phyloP scores from a whole-genome alignment of 2,113 vertebrate species.

The Chauna torquata region DNA sequence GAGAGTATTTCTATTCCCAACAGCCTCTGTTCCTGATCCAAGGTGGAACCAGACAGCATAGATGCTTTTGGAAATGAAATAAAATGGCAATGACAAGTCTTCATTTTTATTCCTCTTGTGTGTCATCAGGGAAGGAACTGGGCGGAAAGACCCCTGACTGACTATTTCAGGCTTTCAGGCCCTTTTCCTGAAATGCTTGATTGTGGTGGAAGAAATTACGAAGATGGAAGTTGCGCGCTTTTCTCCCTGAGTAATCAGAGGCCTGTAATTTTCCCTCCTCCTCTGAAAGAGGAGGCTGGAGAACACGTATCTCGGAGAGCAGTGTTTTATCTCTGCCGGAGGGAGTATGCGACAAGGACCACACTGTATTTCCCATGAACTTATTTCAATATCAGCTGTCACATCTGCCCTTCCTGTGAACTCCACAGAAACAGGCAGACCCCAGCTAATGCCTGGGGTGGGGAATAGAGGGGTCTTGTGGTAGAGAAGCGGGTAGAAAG shows the following conservation, averaged over 20 bases:
- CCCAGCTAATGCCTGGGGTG: not conserved
- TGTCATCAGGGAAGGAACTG: not conserved
- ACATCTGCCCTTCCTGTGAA: not conserved
- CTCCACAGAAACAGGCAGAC: not conserved
- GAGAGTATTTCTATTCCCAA: not conserved
- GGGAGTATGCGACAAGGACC: not conserved
- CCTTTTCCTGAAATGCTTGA: constrained; percentile 49
- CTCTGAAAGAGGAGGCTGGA: not conserved
- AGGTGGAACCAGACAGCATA: not conserved
- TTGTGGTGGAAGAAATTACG: constrained; percentile 43
- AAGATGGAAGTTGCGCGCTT: not conserved
- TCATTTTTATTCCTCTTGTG: constrained; percentile 20
- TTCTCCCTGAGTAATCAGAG: constrained; percentile 52
- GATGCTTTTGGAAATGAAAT: not conserved
- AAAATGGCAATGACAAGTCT: not conserved
- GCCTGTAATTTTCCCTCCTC: constrained; percentile 32
- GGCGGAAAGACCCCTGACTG: not conserved
- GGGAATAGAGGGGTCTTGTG: fast-evolving
- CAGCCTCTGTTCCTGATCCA: not conserved
- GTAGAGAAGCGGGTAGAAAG: not conserved
- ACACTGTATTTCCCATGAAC: not conserved
- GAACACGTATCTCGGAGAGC: not conserved
- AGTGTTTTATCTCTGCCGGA: not conserved
- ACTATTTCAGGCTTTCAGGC: constrained; percentile 51
- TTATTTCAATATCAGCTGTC: not conserved